Conservation (phyloP, 2,797 vertebrate species). For the Ara ararauna region DNA sequence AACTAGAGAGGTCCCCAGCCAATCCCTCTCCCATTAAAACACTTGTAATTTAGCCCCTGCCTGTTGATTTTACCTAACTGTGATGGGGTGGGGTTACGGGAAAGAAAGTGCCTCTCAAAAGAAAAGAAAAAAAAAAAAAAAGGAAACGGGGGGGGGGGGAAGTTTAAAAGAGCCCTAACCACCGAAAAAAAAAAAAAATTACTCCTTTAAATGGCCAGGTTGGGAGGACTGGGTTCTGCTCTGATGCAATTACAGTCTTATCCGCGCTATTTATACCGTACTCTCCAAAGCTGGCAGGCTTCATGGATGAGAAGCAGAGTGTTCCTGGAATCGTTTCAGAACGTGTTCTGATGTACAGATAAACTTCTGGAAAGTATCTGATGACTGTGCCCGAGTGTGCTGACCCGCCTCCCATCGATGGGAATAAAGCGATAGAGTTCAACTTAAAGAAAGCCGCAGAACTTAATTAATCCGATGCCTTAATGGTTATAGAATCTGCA, state of each 20-base stretch:
- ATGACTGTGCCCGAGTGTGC: conserved; percentile 63
- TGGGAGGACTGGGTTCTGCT: neutral
- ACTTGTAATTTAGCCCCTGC: neutral
- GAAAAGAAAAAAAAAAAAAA: neutral
- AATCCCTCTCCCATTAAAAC: neutral
- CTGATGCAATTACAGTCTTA: neutral
- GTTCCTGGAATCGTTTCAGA: conserved; percentile 52
- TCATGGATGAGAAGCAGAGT: neutral
- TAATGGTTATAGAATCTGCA: conserved; percentile 69
- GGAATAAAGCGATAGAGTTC: conserved; percentile 70
- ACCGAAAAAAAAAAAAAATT: neutral
- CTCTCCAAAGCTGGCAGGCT: neutral
- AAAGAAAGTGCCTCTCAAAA: neutral
- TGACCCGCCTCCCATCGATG: conserved; percentile 62
- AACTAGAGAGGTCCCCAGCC: neutral
- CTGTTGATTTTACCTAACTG: conserved; percentile 6
- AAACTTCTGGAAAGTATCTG: conserved; percentile 72
- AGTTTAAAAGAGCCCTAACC: neutral
- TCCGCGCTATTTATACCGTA: neutral
- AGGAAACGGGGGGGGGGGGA: neutral
- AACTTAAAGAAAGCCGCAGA: conserved; percentile 58
- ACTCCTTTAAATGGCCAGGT: neutral
- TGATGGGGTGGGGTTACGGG: neutral
- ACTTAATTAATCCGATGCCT: conserved; percentile 69
- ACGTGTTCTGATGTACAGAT: conserved; percentile 50